Conservation (phyloP, 2,113 vertebrate genomes). For the Macquaria ambigua region DNA sequence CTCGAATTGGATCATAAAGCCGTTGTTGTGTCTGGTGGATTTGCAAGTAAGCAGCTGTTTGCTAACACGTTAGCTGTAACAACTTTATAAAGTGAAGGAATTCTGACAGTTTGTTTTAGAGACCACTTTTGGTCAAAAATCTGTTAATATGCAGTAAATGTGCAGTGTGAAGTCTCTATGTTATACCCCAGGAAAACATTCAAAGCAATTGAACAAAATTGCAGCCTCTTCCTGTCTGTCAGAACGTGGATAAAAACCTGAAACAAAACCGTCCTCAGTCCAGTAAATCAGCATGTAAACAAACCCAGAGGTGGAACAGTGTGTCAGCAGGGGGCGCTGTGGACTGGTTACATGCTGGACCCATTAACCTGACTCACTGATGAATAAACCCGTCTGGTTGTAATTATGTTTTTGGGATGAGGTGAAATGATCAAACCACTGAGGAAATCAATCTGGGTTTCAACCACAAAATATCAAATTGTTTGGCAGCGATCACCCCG, state of each 20-base stretch:
- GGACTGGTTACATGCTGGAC: neutral
- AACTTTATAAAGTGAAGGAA: neutral
- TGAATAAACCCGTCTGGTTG: conserved; percentile 37
- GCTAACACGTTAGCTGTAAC: neutral
- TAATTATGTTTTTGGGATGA: conserved; percentile 56
- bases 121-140: too few relatives aligned
- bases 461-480: conserved; percentile 35
- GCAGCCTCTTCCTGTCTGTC: neutral
- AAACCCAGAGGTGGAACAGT: too few relatives aligned
- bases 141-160: neutral
- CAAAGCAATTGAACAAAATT: neutral
- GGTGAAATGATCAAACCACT: conserved; percentile 35
- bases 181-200: too few relatives aligned
- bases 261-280: neutral
- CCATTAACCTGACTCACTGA: conserved; percentile 31
- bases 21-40: too few relatives aligned
- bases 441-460: conserved; percentile 62
- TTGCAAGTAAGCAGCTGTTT: neutral
- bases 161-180: neutral
- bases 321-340: conserved; percentile 32
- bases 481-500: conserved; percentile 48
- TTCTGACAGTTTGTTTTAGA: neutral
- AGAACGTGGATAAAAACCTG: neutral
- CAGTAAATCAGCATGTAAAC: neutral
- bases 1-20: too few relatives aligned